Percentiles rank a stretch among this genome's conserved stretches.
phyloP scores from a whole-genome alignment of 2,888 invertebrate species.

The Leucophenga maculata region DNA sequence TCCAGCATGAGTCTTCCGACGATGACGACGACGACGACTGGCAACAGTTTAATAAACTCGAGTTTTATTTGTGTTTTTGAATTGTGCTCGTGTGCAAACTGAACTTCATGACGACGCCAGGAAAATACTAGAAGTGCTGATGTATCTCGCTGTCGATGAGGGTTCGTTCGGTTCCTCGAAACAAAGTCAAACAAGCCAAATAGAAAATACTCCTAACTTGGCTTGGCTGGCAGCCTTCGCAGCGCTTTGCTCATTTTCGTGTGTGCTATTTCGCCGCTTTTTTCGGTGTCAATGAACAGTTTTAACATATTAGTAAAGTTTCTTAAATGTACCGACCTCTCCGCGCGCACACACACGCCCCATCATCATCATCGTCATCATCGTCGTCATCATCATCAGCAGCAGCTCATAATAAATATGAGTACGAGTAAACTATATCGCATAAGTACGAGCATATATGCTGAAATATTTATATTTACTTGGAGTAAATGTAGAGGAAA shows the following conservation, averaged over 20 bases:
- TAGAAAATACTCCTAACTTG: constrained; percentile 11
- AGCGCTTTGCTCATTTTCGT: constrained; percentile 50
- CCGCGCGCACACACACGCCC: constrained; percentile 44
- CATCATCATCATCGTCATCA: not conserved
- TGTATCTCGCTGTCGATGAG: constrained; percentile 4
- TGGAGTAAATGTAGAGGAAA: constrained; percentile 17
- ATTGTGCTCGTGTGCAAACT: constrained; percentile 6
- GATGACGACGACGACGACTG: too few relatives aligned
- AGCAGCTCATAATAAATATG: not conserved
- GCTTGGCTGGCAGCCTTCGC: not conserved
- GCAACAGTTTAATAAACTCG: constrained; percentile 29
- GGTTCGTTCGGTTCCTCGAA: not conserved
- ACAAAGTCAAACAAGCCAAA: constrained; percentile 33
- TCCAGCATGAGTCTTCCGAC: not conserved
- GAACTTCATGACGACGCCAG: not conserved
- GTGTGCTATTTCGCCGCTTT: not conserved
- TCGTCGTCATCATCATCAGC: too few relatives aligned
- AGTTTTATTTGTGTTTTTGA: constrained; percentile 30
- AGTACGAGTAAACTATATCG: too few relatives aligned
- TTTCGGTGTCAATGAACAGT: constrained; percentile 65
- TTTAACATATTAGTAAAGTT: constrained; percentile 67
- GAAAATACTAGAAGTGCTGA: not conserved
- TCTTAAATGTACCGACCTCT: constrained; percentile 56
- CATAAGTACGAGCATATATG: not conserved
- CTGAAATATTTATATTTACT: constrained; percentile 11